Conservation (phyloP, 1,140 invertebrate genomes). For the Hormaphis cornu region DNA sequence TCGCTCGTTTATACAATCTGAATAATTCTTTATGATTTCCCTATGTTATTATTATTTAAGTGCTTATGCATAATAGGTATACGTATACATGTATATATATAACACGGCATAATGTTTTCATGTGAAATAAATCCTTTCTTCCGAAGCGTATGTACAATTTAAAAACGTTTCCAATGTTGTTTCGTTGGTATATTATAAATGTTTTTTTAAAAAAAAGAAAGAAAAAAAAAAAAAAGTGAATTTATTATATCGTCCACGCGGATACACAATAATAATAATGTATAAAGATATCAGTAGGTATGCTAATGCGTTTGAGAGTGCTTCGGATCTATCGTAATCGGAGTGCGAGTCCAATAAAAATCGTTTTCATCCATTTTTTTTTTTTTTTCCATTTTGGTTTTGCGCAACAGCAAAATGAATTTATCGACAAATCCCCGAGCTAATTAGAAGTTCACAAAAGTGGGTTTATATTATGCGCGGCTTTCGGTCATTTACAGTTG, state of each 20-base stretch:
- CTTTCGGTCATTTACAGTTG: neutral
- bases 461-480: neutral
- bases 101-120: neutral
- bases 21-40: neutral
- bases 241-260: neutral
- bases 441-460: slow-evolving; percentile 9
- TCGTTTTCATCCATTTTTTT: neutral
- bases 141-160: neutral
- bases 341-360: slow-evolving; percentile 16
- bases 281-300: slow-evolving; percentile 8
- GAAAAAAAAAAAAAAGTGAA: slow-evolving; percentile 1
- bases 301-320: slow-evolving; percentile 14
- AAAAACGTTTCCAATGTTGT: neutral
- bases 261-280: neutral
- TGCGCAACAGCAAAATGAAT: neutral
- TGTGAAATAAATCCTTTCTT: slow-evolving; percentile 11
- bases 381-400: too few species aligned
- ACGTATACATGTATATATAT: neutral
- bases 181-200: neutral
- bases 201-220: too few species aligned
- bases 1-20: neutral
- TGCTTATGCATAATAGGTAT: neutral
- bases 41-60: slow-evolving; percentile 3
- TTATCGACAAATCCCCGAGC: neutral
- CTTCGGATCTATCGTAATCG: slow-evolving; percentile 10